Evolutionary conservation across 2,113 vertebrate species (phyloP).

Genomic region (Serilophus lunatus): DNA sequence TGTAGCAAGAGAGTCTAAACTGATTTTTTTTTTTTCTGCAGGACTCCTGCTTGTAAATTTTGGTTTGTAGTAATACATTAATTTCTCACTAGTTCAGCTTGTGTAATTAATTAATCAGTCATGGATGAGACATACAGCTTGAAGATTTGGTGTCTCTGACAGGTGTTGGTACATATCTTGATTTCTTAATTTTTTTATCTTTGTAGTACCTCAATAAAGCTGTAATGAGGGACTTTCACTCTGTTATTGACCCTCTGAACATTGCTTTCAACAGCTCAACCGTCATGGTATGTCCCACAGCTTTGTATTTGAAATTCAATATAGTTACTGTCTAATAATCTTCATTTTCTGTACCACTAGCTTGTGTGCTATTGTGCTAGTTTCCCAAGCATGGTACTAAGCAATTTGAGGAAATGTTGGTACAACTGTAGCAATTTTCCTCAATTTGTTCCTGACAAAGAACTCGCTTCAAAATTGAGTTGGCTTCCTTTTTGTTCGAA

Average conservation of each 20-base stretch:
- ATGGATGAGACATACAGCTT: neutral
- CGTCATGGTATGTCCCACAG: neutral
- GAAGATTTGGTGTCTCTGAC: neutral
- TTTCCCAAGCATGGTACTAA: conserved; percentile 48
- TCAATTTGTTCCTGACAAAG: conserved; percentile 78
- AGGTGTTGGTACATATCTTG: neutral
- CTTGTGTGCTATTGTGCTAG: conserved; percentile 4
- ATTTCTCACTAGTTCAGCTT: neutral
- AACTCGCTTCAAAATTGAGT: conserved; percentile 70
- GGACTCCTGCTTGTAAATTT: neutral
- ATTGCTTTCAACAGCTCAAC: neutral
- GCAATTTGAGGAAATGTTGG: conserved; percentile 69
- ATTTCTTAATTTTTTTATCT: neutral
- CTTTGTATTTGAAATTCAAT: neutral
- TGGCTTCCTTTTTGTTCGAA: conserved; percentile 74
- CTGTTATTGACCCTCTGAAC: neutral
- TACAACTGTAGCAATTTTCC: conserved; percentile 76
- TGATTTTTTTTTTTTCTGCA: neutral
- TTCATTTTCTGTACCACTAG: conserved; percentile 58
- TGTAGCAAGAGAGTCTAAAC: neutral
- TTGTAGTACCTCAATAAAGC: neutral
- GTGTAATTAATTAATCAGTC: neutral
- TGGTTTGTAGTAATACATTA: neutral
- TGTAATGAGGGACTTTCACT: neutral
- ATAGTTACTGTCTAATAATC: neutral